phyloP scores from a whole-genome alignment of 2,113 vertebrate genomes.

The Motacilla tschutschensis region DNA sequence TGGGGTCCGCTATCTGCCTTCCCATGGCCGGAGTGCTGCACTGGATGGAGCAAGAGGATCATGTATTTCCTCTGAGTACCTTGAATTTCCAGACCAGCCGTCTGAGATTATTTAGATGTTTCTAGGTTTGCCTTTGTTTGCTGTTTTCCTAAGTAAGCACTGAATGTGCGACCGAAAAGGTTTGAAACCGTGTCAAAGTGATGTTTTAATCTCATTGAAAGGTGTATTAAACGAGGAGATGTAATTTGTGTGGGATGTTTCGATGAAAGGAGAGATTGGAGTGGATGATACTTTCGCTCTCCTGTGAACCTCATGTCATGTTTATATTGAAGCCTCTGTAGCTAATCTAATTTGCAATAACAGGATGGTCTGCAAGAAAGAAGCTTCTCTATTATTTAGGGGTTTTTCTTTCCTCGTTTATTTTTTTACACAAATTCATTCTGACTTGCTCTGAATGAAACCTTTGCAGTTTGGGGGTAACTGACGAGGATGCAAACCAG shows the following conservation, averaged over 20 bases:
- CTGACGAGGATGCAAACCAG: not conserved
- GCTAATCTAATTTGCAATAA: slow-evolving; percentile 78
- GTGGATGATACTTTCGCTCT: slow-evolving; percentile 70
- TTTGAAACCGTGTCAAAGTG: slow-evolving; percentile 76
- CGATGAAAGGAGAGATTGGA: slow-evolving; percentile 79
- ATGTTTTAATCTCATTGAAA: slow-evolving; percentile 81
- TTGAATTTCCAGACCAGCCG: not conserved
- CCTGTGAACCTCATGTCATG: slow-evolving; percentile 69
- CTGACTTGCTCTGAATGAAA: slow-evolving; percentile 41
- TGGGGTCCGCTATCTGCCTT: not conserved
- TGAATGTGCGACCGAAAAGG: slow-evolving; percentile 24
- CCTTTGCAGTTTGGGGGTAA: slow-evolving; percentile 25
- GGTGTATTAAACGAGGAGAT: slow-evolving; percentile 78
- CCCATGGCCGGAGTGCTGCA: not conserved
- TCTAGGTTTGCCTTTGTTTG: slow-evolving; percentile 15
- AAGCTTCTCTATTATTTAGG: slow-evolving; percentile 13
- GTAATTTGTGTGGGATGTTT: slow-evolving; percentile 70
- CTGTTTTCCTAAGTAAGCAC: slow-evolving; percentile 56
- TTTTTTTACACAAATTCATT: slow-evolving; percentile 50
- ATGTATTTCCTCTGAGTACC: not conserved
- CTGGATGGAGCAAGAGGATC: slow-evolving; percentile 6
- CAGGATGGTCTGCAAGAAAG: slow-evolving; percentile 53
- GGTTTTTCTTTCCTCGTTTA: not conserved
- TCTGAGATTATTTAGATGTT: not conserved
- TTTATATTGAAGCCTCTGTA: slow-evolving; percentile 68